These are phyloP conservation scores for Bembecia ichneumoniformis DNA, from an alignment of 2,888 invertebrate species.

Conservation along the genomic window DNA sequence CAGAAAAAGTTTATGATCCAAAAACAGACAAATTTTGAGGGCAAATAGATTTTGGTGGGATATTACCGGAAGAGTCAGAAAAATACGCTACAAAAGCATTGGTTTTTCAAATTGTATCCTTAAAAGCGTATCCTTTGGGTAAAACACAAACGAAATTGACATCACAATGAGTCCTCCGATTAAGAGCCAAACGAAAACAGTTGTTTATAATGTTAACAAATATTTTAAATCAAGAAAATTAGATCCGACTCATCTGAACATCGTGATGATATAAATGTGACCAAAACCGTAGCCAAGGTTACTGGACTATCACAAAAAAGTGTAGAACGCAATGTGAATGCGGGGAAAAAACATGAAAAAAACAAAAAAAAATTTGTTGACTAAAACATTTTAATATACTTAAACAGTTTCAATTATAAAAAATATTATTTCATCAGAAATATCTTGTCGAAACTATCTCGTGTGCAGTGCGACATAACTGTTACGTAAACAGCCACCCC, in stretches of 20 bases:
- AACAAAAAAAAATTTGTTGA: too few species aligned
- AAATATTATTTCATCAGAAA: too few species aligned
- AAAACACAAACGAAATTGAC: slow-evolving; percentile 7
- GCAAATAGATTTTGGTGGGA: slow-evolving; percentile 12
- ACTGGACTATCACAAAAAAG: not conserved
- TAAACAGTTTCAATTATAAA: too few species aligned
- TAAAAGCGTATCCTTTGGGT: slow-evolving; percentile 14
- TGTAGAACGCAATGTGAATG: not conserved
- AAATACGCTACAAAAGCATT: slow-evolving; percentile 3
- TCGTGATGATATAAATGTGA: not conserved
- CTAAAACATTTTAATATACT: too few species aligned
- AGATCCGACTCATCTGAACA: not conserved
- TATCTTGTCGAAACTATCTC: too few species aligned
- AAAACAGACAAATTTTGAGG: slow-evolving; percentile 10
- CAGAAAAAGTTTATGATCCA: slow-evolving; percentile 5
- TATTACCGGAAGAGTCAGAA: not conserved
- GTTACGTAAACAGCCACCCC: too few species aligned
- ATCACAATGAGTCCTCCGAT: not conserved
- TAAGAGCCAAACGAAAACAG: not conserved
- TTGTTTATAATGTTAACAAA: not conserved
- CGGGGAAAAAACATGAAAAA: too few species aligned
- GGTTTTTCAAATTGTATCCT: slow-evolving; percentile 14
- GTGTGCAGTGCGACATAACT: too few species aligned
- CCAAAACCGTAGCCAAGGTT: not conserved
- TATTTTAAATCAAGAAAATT: not conserved